Evolutionary conservation across 30 jellyfish, hydroid and myxozoan species (phyloP), one percentile per base, ranked within the genome.

Genomic region (Cassiopea xamachana): DNA sequence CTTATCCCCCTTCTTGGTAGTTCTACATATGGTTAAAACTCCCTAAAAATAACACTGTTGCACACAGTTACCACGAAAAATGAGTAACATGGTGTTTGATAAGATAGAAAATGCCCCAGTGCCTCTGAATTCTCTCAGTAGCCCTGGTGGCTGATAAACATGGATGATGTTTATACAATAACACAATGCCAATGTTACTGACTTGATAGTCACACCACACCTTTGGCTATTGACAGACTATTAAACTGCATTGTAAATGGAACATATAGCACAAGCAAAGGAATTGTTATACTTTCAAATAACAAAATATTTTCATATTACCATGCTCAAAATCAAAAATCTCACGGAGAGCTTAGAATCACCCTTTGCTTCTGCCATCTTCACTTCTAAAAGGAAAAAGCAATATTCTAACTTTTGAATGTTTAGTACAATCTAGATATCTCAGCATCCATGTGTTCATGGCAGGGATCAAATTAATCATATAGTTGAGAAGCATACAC

Each of bases 241-340:
- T 27, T 27, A 27, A 27, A 27, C 39, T 27, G 39, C 39, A 27
- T 27, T 27, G 39, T 27, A 27, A 27, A 27, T 27, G 39, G 39
- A 27, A 27, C 39, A 27, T 27, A 27, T 27, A 27, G 39, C 39
- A 27, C 39, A 27, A 27, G 39, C 39, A 27, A 27, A 27, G 39
- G 39, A 27, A 27, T 27, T 27, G 39, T 27, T 27, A 27, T 27
- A 27, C 39, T 27, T 27, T 27, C 39, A 27, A 27, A 27, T 27
- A 27, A 27, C 39, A 27, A 27, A 27, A 27, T 27, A 27, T 27
- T 27, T 27, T 27, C 39, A 27, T 27, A 27, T 16, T 80, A 94
- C 98, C 98, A 90, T 97, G 72, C 98, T 94, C 62, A 94, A 78
- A 46, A 94, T 94, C 78, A 94, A 78, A 80, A 94, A 94, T 76